Conservation (phyloP, 2,888 invertebrate genomes). For the Creontiades dilutus region DNA sequence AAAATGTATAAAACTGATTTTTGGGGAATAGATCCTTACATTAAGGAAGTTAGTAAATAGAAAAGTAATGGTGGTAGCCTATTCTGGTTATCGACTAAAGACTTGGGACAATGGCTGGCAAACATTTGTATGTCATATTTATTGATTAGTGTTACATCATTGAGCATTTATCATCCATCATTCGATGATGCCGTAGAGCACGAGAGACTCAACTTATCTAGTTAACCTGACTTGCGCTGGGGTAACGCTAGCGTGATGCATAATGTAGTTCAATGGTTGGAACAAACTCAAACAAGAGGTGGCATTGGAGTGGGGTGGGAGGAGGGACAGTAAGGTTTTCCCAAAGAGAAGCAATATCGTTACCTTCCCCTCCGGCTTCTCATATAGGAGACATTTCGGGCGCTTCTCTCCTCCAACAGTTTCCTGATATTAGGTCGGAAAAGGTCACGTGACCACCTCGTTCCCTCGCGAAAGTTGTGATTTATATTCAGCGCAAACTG, state of each 20-base stretch:
- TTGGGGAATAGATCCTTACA: too few relatives aligned
- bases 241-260: conserved; percentile 32
- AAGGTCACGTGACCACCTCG: conserved; percentile 28
- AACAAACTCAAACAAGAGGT: not conserved
- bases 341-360: conserved; percentile 40
- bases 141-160: not conserved
- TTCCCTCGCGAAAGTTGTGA: conserved; percentile 22
- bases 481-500: conserved; percentile 40
- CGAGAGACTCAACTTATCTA: not conserved
- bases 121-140: too few relatives aligned
- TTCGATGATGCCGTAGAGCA: not conserved
- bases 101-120: too few relatives aligned
- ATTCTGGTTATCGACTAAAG: too few relatives aligned
- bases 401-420: conserved; percentile 3
- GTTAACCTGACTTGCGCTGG: not conserved
- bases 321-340: not conserved
- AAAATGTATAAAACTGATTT: too few relatives aligned
- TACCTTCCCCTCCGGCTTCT: not conserved
- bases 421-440: conserved; percentile 50
- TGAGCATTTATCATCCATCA: not conserved
- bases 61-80: too few relatives aligned
- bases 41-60: too few relatives aligned
- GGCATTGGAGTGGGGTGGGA: too few relatives aligned
- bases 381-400: conserved; percentile 49
- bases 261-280: conserved; percentile 44